Evolutionary conservation across 2,797 vertebrate genomes (phyloP).

Genomic region (Carduelis carduelis): DNA sequence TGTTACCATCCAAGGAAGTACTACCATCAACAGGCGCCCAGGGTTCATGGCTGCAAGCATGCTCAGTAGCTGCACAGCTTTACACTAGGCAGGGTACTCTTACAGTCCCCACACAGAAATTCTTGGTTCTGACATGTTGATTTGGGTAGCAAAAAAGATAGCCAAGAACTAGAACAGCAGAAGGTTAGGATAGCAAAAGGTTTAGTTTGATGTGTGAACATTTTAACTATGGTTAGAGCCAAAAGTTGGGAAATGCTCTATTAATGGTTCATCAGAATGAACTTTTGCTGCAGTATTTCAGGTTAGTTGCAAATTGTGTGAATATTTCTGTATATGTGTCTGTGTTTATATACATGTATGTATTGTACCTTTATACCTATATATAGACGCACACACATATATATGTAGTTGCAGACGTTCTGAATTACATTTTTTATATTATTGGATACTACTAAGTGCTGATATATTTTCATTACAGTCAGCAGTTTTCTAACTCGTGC

Average conservation of each 20-base stretch:
- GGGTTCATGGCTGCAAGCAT: conserved; percentile 21
- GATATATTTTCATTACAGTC: conserved; percentile 77
- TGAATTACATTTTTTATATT: conserved; percentile 78
- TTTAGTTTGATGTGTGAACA: conserved; percentile 20
- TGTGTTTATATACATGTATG: conserved; percentile 61
- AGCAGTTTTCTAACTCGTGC: conserved; percentile 82
- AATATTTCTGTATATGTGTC: conserved; percentile 62
- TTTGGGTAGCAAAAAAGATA: conserved; percentile 39
- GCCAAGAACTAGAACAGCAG: background rate
- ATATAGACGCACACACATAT: conserved; percentile 56
- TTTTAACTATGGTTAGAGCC: conserved; percentile 49
- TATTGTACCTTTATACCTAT: conserved; percentile 54
- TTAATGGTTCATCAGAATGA: conserved; percentile 48
- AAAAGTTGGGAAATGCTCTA: conserved; percentile 36
- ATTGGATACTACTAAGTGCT: conserved; percentile 72
- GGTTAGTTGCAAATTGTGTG: conserved; percentile 67
- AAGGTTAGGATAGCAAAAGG: conserved; percentile 5
- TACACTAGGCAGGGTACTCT: conserved; percentile 20
- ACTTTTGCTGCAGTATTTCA: conserved; percentile 72
- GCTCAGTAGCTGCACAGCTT: conserved; percentile 44
- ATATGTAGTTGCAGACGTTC: conserved; percentile 59
- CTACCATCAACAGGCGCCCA: background rate
- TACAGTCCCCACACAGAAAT: background rate
- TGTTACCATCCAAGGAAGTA: background rate
- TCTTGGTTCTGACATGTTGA: background rate